Percentiles rank a stretch among this genome's conserved stretches.
These are phyloP conservation scores for Mythimna impura DNA, from an alignment of 2,888 invertebrate genomes.

Conservation along the genomic window DNA sequence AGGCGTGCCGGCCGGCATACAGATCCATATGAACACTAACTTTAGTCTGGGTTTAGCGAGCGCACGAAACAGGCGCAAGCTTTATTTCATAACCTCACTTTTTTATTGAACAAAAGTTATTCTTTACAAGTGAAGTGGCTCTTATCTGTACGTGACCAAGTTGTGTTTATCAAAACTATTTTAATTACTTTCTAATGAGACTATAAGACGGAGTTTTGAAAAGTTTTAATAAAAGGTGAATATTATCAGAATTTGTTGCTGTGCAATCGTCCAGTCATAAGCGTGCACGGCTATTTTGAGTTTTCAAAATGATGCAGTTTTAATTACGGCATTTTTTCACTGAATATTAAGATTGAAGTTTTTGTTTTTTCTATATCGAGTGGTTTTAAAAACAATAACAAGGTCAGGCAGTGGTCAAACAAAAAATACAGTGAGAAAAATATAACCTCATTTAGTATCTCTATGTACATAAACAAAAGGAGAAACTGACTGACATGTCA, in stretches of 20 bases:
- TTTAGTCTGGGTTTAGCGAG: conserved; percentile 13
- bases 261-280: not conserved
- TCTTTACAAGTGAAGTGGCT: not conserved
- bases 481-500: no score
- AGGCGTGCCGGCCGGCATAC: conserved; percentile 23
- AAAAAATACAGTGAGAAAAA: no score
- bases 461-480: no score
- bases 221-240: conserved; percentile 9
- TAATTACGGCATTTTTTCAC: not conserved
- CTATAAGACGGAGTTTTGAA: not conserved
- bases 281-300: conserved; percentile 32
- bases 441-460: no score
- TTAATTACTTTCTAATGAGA: not conserved
- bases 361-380: not conserved
- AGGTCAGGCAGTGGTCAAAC: not conserved
- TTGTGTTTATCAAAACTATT: not conserved
- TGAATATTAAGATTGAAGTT: not conserved
- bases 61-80: conserved; percentile 16
- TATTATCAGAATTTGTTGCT: not conserved
- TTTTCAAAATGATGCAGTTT: not conserved
- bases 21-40: not conserved
- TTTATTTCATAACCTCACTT: conserved; percentile 3
- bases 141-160: not conserved
- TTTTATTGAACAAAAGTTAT: not conserved
- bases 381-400: not conserved